Evolutionary conservation across 2,113 vertebrate species (phyloP).

Genomic region (Arvicanthis niloticus): DNA sequence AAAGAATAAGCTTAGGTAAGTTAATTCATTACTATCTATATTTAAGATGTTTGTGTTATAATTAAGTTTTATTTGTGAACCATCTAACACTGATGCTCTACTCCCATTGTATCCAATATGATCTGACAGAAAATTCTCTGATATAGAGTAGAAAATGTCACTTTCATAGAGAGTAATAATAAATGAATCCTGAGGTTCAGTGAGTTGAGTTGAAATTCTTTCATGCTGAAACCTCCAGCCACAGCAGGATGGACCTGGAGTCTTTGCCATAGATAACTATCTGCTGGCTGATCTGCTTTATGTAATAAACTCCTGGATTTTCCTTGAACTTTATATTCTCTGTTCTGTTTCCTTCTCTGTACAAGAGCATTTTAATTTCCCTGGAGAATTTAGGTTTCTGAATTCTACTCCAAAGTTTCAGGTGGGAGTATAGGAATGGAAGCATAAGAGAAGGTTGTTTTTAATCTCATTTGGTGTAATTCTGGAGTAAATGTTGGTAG

Average conservation of each 20-base stretch:
- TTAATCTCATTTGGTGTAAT: conserved; percentile 47
- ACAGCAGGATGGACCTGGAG: background rate
- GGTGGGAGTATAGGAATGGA: background rate
- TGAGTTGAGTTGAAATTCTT: background rate
- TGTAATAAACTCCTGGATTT: background rate
- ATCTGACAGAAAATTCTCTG: background rate
- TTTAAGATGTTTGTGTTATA: background rate
- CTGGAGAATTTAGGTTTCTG: background rate
- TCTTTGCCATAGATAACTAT: background rate
- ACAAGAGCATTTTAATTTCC: conserved; percentile 39
- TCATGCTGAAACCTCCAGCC: background rate
- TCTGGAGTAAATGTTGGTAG: background rate
- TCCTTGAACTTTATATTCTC: background rate
- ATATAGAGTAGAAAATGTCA: background rate
- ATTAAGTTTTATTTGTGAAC: background rate
- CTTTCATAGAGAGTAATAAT: background rate
- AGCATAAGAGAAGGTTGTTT: conserved; percentile 19
- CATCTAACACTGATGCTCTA: background rate
- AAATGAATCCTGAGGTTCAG: background rate
- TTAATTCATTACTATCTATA: background rate
- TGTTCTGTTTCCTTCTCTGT: background rate
- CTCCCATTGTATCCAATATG: background rate
- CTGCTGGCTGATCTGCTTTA: too few species aligned
- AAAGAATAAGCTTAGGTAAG: background rate
- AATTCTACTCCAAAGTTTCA: conserved; percentile 11